phyloP scores from a whole-genome alignment of 2,113 vertebrate genomes.

The Bos taurus region DNA sequence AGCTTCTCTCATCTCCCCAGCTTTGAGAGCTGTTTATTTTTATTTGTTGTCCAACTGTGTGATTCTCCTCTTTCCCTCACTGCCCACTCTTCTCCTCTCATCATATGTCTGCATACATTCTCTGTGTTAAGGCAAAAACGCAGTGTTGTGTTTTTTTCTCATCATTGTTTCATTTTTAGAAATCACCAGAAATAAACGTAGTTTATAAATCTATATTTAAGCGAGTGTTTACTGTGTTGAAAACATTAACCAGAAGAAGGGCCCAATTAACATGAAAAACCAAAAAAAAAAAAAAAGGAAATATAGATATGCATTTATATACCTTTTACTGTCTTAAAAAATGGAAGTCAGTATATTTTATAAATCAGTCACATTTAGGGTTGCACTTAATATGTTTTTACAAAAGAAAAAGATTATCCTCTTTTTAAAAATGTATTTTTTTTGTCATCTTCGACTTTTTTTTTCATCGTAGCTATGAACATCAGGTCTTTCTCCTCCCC shows the following conservation, averaged over 20 bases:
- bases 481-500: conserved; percentile 46
- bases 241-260: not conserved
- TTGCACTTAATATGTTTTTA: conserved; percentile 43
- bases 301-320: not conserved
- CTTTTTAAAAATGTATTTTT: conserved; percentile 60
- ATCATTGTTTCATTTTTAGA: conserved; percentile 55
- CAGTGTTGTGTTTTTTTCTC: not conserved
- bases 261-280: conserved; percentile 4
- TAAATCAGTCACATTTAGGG: conserved; percentile 27
- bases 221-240: conserved; percentile 15
- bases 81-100: not conserved
- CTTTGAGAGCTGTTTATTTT: conserved; percentile 73
- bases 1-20: conserved; percentile 66
- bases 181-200: conserved; percentile 56
- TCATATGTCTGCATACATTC: not conserved
- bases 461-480: conserved; percentile 34
- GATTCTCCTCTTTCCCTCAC: not conserved
- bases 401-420: conserved; percentile 47
- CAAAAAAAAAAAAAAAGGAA: not conserved
- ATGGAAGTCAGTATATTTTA: not conserved
- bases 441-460: conserved; percentile 41
- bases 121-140: conserved; percentile 2
- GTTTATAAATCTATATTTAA: conserved; percentile 37
- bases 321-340: conserved; percentile 34
- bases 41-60: conserved; percentile 67